Evolutionary conservation across 2,888 invertebrate species (phyloP).

Genomic region (Epinotia bilunana): DNA sequence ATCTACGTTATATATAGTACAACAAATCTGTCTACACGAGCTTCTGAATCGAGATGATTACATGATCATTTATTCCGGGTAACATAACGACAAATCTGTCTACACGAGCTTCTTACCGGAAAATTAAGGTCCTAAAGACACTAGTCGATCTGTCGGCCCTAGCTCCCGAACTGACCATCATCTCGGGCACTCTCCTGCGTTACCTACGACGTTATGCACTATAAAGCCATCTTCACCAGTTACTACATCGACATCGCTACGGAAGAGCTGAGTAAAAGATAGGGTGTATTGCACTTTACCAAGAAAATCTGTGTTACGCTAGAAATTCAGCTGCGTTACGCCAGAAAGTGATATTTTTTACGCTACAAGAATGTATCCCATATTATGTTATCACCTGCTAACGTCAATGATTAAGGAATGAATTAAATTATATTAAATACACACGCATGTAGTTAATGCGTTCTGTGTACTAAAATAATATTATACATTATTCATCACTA

Average conservation of each 20-base stretch:
- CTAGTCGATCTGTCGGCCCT: constrained; percentile 89
- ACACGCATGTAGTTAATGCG: neutral
- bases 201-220: constrained; percentile 90
- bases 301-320: neutral
- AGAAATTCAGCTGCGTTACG: neutral
- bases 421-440: neutral
- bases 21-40: no score
- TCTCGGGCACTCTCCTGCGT: constrained; percentile 90
- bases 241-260: constrained; percentile 89
- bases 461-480: neutral
- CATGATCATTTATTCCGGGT: no score
- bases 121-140: no score
- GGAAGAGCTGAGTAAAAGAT: constrained; percentile 68
- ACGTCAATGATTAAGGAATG: neutral
- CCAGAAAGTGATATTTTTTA: no score
- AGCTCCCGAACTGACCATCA: constrained; percentile 87
- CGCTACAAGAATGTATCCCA: neutral
- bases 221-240: constrained; percentile 91
- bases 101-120: no score
- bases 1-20: neutral
- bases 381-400: neutral
- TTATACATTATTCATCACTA: neutral
- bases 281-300: constrained; percentile 47
- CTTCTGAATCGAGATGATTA: no score
- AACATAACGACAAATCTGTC: no score